Conservation (phyloP, 1,140 invertebrate genomes). For the Eurytemora carolleeae region DNA sequence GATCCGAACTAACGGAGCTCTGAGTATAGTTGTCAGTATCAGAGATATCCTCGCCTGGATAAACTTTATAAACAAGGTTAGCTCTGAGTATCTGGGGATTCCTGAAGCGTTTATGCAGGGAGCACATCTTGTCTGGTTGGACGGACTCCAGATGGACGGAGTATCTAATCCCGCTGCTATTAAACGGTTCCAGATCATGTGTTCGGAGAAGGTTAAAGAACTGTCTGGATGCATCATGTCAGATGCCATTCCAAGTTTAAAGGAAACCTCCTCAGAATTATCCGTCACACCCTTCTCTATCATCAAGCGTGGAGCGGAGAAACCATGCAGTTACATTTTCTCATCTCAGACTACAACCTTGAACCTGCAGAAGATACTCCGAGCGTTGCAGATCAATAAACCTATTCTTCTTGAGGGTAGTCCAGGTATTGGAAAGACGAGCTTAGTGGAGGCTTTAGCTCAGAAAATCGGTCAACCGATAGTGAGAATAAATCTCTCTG, state of each 20-base stretch:
- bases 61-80: conserved; percentile 58
- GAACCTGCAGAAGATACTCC: conserved; percentile 62
- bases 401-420: conserved; percentile 90
- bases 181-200: conserved; percentile 10
- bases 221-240: background rate
- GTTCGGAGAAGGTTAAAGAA: conserved; percentile 9
- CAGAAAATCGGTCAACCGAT: conserved; percentile 55
- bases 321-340: conserved; percentile 38
- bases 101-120: conserved; percentile 60
- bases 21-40: conserved; percentile 51
- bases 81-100: too few species aligned
- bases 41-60: conserved; percentile 84
- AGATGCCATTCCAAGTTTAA: background rate
- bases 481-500: conserved; percentile 86
- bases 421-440: conserved; percentile 95
- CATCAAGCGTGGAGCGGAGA: background rate
- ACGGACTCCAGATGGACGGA: conserved; percentile 46
- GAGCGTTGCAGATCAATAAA: conserved; percentile 65
- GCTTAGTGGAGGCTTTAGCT: conserved; percentile 74
- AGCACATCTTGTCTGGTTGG: conserved; percentile 69
- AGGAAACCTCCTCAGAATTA: conserved; percentile 28
- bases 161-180: background rate
- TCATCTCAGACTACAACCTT: conserved; percentile 56
- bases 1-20: conserved; percentile 53
- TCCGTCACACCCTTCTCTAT: conserved; percentile 53